phyloP scores from a whole-genome alignment of 1,140 invertebrate genomes.

The Asbolus verrucosus region DNA sequence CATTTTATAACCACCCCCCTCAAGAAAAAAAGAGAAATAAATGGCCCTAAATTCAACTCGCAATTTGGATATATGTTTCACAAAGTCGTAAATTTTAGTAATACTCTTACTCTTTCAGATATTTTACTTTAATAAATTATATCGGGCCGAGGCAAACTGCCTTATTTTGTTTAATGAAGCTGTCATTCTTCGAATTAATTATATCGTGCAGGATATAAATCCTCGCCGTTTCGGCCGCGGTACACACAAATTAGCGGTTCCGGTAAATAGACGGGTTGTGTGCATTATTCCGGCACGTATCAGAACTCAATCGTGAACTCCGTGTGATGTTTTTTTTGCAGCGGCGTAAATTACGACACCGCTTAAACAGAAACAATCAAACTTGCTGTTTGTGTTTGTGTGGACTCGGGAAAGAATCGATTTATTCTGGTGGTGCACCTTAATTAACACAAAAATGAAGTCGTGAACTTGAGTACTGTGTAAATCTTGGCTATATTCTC shows the following conservation, averaged over 20 bases:
- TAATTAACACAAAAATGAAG: slow-evolving; percentile 39
- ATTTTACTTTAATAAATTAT: slow-evolving; percentile 51
- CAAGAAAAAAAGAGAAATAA: slow-evolving; percentile 51
- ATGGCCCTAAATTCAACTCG: slow-evolving; percentile 46
- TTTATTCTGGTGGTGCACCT: slow-evolving; percentile 38
- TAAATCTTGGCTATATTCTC: slow-evolving; percentile 50
- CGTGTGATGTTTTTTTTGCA: neutral
- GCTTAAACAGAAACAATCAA: slow-evolving; percentile 26
- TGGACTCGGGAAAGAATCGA: slow-evolving; percentile 30
- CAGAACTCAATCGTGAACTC: neutral
- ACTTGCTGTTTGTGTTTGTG: slow-evolving; percentile 30
- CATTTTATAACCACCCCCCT: slow-evolving; percentile 48
- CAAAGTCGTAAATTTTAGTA: slow-evolving; percentile 50
- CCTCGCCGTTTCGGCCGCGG: slow-evolving; percentile 8
- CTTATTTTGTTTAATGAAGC: slow-evolving; percentile 46
- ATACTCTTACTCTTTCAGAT: slow-evolving; percentile 49
- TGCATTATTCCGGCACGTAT: neutral
- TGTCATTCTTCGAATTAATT: slow-evolving; percentile 44
- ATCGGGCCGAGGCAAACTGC: slow-evolving; percentile 11
- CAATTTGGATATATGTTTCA: slow-evolving; percentile 53
- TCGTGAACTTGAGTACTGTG: slow-evolving; percentile 38
- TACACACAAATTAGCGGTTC: slow-evolving; percentile 8
- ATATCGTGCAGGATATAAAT: slow-evolving; percentile 27
- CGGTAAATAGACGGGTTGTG: neutral
- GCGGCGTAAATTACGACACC: slow-evolving; percentile 1